These are phyloP conservation scores for Xylocampa areola DNA, from an alignment of 2,888 invertebrate genomes.

Conservation along the genomic window DNA sequence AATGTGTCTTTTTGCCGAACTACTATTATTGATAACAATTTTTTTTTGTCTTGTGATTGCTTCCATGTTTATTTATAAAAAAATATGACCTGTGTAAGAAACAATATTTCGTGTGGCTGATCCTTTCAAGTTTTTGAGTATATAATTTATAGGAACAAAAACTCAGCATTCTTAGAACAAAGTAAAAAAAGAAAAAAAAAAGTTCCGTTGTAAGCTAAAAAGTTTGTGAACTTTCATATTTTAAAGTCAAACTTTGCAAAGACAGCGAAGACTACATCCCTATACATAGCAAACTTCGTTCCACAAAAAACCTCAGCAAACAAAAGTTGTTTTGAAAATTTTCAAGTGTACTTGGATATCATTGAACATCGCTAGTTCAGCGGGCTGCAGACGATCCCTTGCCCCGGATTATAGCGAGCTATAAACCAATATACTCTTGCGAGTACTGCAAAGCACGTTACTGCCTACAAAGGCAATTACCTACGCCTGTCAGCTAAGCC, in stretches of 20 bases:
- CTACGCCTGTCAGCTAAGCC: slow-evolving; percentile 71
- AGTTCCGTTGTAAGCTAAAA: slow-evolving; percentile 6
- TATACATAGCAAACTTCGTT: slow-evolving; percentile 30
- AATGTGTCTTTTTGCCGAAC: slow-evolving; percentile 5
- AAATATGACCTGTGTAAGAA: too few relatives aligned
- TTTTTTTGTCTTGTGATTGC: neutral
- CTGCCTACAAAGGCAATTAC: slow-evolving; percentile 79
- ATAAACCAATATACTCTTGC: slow-evolving; percentile 63
- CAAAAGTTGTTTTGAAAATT: slow-evolving; percentile 13
- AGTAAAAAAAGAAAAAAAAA: slow-evolving; percentile 26
- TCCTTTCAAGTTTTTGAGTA: too few relatives aligned
- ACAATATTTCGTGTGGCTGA: too few relatives aligned
- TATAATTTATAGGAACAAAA: too few relatives aligned
- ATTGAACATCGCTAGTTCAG: slow-evolving; percentile 24
- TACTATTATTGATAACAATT: neutral
- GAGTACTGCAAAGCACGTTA: slow-evolving; percentile 70
- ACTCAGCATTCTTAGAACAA: too few relatives aligned
- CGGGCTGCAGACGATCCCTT: slow-evolving; percentile 38
- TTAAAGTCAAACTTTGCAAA: slow-evolving; percentile 21
- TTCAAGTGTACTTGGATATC: slow-evolving; percentile 20
- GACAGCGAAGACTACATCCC: slow-evolving; percentile 28
- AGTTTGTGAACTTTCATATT: slow-evolving; percentile 27
- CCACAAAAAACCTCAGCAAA: slow-evolving; percentile 12
- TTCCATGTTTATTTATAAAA: too few relatives aligned
- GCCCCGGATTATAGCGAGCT: slow-evolving; percentile 52